These are phyloP conservation scores for Anoplopoma fimbria DNA, from an alignment of 2,113 vertebrate genomes.

Conservation along the genomic window DNA sequence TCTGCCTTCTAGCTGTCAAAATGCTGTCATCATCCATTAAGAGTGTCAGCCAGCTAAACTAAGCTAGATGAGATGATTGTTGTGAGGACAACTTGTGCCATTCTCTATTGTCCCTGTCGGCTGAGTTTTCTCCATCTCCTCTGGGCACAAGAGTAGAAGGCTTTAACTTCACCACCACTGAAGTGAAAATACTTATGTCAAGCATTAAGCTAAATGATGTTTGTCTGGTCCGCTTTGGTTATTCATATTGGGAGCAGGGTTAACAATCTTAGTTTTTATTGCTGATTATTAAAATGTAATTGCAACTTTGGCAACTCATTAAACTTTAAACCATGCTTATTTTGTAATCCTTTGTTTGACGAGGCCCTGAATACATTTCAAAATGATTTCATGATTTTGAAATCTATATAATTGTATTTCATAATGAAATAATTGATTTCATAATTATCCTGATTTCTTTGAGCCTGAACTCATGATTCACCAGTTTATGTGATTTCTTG, in stretches of 20 bases:
- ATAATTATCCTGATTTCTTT: not conserved
- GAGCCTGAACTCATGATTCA: not conserved
- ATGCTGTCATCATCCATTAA: too few relatives aligned
- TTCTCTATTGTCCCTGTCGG: slow-evolving; percentile 28
- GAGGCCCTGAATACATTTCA: not conserved
- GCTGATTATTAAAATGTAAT: not conserved
- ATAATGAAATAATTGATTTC: too few relatives aligned
- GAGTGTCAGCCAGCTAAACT: not conserved
- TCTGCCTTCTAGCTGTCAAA: too few relatives aligned
- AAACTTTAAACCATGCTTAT: not conserved
- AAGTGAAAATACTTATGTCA: not conserved
- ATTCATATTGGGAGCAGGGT: not conserved
- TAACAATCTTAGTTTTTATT: slow-evolving; percentile 3
- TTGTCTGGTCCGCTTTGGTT: not conserved
- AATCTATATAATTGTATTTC: too few relatives aligned
- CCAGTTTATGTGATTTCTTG: not conserved
- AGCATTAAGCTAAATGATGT: slow-evolving; percentile 1
- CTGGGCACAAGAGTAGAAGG: not conserved
- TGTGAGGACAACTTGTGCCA: not conserved
- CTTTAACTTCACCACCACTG: not conserved
- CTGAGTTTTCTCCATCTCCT: slow-evolving; percentile 14
- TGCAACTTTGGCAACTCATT: not conserved
- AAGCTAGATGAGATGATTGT: not conserved
- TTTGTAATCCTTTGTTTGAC: not conserved
- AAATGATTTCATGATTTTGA: too few relatives aligned